Base-by-base conservation (phyloP, 2,113 vertebrate species). In the Cryptomyrus ogoouensis region DNA sequence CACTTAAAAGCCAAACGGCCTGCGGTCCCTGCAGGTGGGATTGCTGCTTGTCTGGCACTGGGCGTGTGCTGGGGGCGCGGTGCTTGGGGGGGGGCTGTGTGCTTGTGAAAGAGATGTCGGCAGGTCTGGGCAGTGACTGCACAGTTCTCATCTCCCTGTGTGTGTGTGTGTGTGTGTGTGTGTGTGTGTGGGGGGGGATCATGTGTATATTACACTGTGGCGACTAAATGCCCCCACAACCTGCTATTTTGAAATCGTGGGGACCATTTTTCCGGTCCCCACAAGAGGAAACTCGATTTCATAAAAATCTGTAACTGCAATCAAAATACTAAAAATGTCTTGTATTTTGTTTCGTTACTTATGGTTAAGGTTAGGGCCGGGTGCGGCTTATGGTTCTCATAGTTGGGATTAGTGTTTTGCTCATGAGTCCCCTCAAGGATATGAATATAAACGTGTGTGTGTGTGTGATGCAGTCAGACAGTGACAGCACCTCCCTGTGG, bases 201-300 rank as follows among this genome's bases (percentile, higher is more conserved):
- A n/a, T n/a, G 8, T 62, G 2, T 62, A 3, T 62, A 24, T 62
- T 62, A n/a, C 8, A n/a, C 21, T n/a, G 7, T 58, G 83, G 66
- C 83, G 87, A 89, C 88, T 19, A 88, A 62, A 62, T 62, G 27
- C 90, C 92, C 92, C 90, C 89, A 91, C 89, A 84, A 90, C 90
- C 27, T 58, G 56, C 24, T n/a, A 58, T 58, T 24, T 58, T n/a
- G 56, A 58, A 24, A 24, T 58, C 2, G 24, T 58, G 7, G 56
- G 7, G 7, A 24, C 24, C 56, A n/a, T 58, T 58, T 56, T 58
- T n/a, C 1, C 5, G 5, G 53, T 56, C 21, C 58, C 21, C 21
- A 62, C 24, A 62, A 62, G 7, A n/a, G 24, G 58, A 66, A 12
- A 27, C n/a, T 66, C 9, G 1, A 27, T 27, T n/a, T 66, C 8